phyloP scores from a whole-genome alignment of 2,888 invertebrate species.

The Lycia hirtaria region DNA sequence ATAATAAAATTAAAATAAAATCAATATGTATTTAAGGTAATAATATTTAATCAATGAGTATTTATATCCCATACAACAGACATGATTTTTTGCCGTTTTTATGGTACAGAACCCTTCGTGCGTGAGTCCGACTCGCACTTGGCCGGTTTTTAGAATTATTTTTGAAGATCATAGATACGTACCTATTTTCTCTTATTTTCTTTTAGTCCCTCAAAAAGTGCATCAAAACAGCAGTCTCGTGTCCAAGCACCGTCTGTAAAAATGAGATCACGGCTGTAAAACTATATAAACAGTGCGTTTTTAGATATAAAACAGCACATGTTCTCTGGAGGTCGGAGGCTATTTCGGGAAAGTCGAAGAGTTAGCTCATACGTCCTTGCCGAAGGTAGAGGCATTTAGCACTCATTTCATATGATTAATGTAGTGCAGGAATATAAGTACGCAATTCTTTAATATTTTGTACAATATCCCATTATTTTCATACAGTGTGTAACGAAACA shows the following conservation, averaged over 20 bases:
- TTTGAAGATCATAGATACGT: conserved; percentile 43
- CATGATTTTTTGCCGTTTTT: no score
- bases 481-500: no score
- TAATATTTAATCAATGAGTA: no score
- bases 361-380: conserved; percentile 39
- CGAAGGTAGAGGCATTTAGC: conserved; percentile 17
- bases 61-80: no score
- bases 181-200: conserved; percentile 77
- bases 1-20: no score
- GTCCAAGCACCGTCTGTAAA: conserved; percentile 34
- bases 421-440: conserved; percentile 4
- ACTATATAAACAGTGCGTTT: conserved; percentile 34
- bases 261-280: conserved; percentile 31
- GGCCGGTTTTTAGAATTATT: no score
- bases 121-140: no score
- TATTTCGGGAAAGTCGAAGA: conserved; percentile 38
- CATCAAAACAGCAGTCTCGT: conserved; percentile 45
- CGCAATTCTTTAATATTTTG: no score
- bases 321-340: conserved; percentile 33
- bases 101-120: no score
- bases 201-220: conserved; percentile 44
- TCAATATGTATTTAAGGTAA: no score
- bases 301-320: conserved; percentile 24
- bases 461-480: no score
- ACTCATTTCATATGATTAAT: conserved; percentile 6